Evolutionary conservation across 2,888 invertebrate genomes (phyloP), one percentile per base, ranked within the genome.

Genomic region (Caenorhabditis plicata): DNA sequence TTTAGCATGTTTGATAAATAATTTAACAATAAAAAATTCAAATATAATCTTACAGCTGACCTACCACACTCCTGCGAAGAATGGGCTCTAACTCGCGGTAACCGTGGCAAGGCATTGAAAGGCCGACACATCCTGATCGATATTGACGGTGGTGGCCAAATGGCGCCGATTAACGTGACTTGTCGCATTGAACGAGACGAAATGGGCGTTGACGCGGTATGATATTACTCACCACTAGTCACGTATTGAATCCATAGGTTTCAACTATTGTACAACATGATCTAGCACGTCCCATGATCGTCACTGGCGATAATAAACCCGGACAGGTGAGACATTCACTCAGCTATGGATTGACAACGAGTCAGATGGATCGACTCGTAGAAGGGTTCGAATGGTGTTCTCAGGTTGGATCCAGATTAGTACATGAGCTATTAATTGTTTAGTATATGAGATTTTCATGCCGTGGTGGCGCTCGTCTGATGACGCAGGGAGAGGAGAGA

Each of bases 21-120:
- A n/a, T n/a, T n/a, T n/a, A n/a, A n/a, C n/a, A n/a, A 9, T 19
- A 46, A n/a, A n/a, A 35, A 9, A 36, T 27, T 23, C 20, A 31
- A 29, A 23, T 9, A 22, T 15, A 25, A 13, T 15, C 42, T 64
- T 69, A 23, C 53, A 75, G 75, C 75, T 22, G 65, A 68, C 19
- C 54, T 71, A 4, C 72, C 75, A 3, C 69, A 73, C 22, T 77
- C 77, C 4, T 78, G 78, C 40, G 78, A 78, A 51, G 77, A 78
- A 53, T 67, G 71, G 57, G 64, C 53, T n/a, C 68, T 55, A 39
- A 41, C 57, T 5, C 51, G 63, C 22, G 62, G 63, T 13, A 57
- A 54, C 29, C 53, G 54, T 23, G 52, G 40, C 19, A 58, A 54
- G 23, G 53, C 62, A 13, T 31, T 60, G 17, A 53, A 53, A 44